These are phyloP conservation scores for Parapsyche elsis DNA, from an alignment of 1,140 invertebrate genomes.

Conservation along the genomic window DNA sequence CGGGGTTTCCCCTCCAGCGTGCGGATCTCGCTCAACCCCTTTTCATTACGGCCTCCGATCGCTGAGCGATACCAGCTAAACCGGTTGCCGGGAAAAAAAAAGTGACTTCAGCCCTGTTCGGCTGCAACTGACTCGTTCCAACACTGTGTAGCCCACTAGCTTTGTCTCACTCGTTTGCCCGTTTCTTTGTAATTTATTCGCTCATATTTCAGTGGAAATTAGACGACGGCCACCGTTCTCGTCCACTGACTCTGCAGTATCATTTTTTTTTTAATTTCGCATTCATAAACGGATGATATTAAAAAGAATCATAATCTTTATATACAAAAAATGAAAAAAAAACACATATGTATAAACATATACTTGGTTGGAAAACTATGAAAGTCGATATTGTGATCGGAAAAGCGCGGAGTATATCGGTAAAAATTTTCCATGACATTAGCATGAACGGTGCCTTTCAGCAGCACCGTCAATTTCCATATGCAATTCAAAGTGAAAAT, in stretches of 20 bases:
- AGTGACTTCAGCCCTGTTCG: neutral
- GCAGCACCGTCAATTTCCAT: no score
- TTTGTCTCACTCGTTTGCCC: neutral
- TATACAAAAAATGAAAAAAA: neutral
- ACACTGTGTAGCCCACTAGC: neutral
- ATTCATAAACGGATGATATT: constrained; percentile 25
- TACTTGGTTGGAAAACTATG: no score
- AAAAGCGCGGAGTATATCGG: no score
- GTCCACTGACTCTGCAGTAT: constrained; percentile 24
- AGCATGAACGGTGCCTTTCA: no score
- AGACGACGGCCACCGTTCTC: constrained; percentile 22
- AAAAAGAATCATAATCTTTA: constrained; percentile 1
- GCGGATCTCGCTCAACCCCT: constrained; percentile 43
- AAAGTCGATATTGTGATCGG: no score
- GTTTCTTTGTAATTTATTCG: constrained; percentile 43
- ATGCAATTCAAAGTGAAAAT: no score
- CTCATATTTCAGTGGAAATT: constrained; percentile 43
- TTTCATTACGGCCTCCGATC: constrained; percentile 49
- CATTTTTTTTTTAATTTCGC: constrained; percentile 26
- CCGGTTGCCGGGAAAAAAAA: constrained; percentile 10
- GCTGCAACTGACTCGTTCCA: neutral
- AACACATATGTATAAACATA: neutral
- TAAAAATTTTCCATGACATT: no score
- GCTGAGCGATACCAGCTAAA: constrained; percentile 42
- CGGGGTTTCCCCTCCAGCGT: constrained; percentile 49